Evolutionary conservation across 2,888 invertebrate genomes (phyloP), one percentile per base, ranked within the genome.

Genomic region (Acrocyrtus sp.): DNA sequence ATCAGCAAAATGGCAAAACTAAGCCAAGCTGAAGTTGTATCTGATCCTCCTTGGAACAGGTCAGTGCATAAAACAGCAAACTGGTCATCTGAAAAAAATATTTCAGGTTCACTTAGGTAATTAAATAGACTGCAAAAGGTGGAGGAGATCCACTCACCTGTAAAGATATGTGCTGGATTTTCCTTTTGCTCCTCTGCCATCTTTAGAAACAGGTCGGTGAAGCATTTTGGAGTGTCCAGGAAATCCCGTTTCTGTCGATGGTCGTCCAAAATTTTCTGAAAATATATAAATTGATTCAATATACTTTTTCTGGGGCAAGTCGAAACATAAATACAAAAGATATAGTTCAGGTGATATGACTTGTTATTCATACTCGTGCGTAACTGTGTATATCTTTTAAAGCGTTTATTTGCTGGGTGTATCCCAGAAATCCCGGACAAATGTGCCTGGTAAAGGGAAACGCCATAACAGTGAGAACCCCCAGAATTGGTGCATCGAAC

Each of bases 181-280:
- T 63, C n/a, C n/a, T 26, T 45, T n/a, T 19, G 10, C 2, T 69
- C 69, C n/a, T 69, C 34, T 19, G 63, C 56, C 50, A 57, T 63
- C 19, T 63, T 54, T 19, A 70, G 39, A 47, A 63, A 70, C 3
- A 57, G 43, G 19, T 70, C 70, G 8, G 70, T 57, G 24, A 70
- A 70, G 21, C 70, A 70, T 39, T 47, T 56, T 12, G 70, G 27
- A 6, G 62, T 41, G 10, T 50, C 57, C 50, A 56, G 8, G 39
- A 56, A 70, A 21, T 26, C n/a, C 1, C 41, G 24, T 6, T 41
- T 22, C 1, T 19, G 15, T 1, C 70, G 62, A 17, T 57, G 70
- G n/a, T 41, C n/a, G 1, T 56, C 22, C 27, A 70, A 63, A 26
- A 63, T 19, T 29, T 50, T 27, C 70, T 70, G 15, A 17, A 45